phyloP scores from a whole-genome alignment of 2,888 invertebrate species.

The Penaeus monodon region DNA sequence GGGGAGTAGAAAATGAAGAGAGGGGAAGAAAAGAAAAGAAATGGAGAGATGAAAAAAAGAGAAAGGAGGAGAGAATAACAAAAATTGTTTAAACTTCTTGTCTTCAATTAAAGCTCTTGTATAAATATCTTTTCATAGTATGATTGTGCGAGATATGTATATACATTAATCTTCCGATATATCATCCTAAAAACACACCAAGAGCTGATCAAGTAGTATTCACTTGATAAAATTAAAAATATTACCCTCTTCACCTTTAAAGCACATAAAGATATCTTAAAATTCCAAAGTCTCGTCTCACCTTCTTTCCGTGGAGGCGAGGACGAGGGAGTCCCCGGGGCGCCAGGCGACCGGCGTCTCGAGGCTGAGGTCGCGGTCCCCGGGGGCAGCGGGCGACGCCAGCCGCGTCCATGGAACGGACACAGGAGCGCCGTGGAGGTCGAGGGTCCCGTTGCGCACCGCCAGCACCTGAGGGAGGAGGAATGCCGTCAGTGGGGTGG shows the following conservation, averaged over 20 bases:
- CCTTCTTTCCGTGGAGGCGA: conserved; percentile 35
- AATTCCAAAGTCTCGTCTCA: neutral
- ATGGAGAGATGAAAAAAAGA: too few relatives aligned
- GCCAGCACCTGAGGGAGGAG: conserved; percentile 29
- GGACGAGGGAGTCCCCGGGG: conserved; percentile 33
- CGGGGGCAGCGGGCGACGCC: conserved; percentile 26
- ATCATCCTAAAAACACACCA: too few relatives aligned
- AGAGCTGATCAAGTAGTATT: too few relatives aligned
- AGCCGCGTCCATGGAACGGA: conserved; percentile 38
- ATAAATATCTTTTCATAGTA: neutral
- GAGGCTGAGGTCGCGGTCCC: neutral
- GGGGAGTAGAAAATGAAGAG: too few relatives aligned
- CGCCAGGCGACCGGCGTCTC: conserved; percentile 31
- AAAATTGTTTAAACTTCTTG: too few relatives aligned
- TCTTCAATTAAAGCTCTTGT: neutral
- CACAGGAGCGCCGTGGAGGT: conserved; percentile 35
- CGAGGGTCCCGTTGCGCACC: conserved; percentile 43
- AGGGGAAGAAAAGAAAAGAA: too few relatives aligned
- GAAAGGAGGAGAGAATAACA: too few relatives aligned
- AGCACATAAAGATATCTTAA: neutral
- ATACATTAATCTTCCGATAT: too few relatives aligned
- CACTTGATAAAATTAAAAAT: neutral
- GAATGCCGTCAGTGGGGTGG: too few relatives aligned
- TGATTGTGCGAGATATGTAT: too few relatives aligned
- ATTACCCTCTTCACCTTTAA: neutral